Evolutionary conservation across 2,113 vertebrate species (phyloP), one percentile per base, ranked within the genome.

Genomic region (Phasianus colchicus): DNA sequence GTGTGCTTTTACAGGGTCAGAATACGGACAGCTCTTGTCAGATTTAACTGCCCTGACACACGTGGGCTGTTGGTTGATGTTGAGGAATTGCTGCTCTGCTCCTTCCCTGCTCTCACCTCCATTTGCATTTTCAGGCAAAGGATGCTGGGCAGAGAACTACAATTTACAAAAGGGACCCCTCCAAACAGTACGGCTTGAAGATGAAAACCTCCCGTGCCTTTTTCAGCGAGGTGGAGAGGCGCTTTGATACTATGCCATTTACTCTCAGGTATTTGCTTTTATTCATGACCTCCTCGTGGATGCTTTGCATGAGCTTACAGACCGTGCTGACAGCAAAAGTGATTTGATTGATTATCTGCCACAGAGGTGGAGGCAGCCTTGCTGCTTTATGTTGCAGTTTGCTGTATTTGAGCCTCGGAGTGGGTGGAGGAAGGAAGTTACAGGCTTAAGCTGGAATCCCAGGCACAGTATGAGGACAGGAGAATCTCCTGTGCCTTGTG

Each of bases 151-250:
- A 99, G 97, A 99, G 99, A 97, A 99, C 99, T 86, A 99, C 99
- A 2, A 99, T 99, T 92, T 99, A 99, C 96, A 99, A 99, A 96
- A 97, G 99, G 97, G 99, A 99, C 97, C 99, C 99, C 63, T 99
- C 98, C 97, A 99, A 99, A 95, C 99, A 99, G 91, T 99, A 99
- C 15, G 99, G 99, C 77, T 90, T 99, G 93, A 99, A 99, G 97
- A 99, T 99, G 99, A 99, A 99, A 98, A 99, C 99, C 36, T 99
- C 99, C 60, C 98, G 99, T 93, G 98, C 98, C 71, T 99, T 99
- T 97, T 99, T 99, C 97, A 99, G 99, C 48, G 99, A 99, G 96
- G 98, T 99, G 93, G 99, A 99, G 96, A 98, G 98, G 90, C 99
- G 99, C 90, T 99, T 99, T 32, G 99, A 99, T 89, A 98, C 98